These are phyloP conservation scores for Manacus vitellinus DNA, from an alignment of 2,113 vertebrate genomes.

Conservation along the genomic window DNA sequence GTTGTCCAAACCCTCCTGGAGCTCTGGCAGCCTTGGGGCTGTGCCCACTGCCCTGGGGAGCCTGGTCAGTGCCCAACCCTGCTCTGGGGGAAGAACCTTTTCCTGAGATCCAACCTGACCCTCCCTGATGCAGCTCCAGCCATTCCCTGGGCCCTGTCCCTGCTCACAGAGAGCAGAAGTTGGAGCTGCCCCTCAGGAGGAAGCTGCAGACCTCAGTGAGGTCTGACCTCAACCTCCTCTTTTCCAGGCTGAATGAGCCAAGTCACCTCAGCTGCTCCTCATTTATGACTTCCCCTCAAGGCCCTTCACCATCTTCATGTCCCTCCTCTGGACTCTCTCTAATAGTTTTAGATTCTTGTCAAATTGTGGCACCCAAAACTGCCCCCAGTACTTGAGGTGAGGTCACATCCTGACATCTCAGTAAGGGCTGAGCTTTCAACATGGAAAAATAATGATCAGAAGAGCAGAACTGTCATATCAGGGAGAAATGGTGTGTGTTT, in stretches of 20 bases:
- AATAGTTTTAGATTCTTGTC: not conserved
- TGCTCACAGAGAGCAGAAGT: not conserved
- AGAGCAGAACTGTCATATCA: not conserved
- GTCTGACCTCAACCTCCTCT: not conserved
- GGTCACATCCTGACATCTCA: not conserved
- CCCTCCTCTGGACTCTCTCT: not conserved
- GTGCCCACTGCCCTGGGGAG: not conserved
- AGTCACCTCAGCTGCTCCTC: not conserved
- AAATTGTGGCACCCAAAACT: not conserved
- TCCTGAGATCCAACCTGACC: not conserved
- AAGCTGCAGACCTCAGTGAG: not conserved
- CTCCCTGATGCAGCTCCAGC: not conserved
- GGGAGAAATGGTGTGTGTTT: not conserved
- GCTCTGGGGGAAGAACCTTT: not conserved
- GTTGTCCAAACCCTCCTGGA: not conserved
- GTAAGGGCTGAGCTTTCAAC: not conserved
- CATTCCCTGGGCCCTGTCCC: rapidly evolving
- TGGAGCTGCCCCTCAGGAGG: not conserved
- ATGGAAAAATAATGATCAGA: not conserved
- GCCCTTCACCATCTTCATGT: not conserved
- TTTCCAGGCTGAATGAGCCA: not conserved
- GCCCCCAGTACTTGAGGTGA: not conserved
- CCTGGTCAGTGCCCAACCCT: not conserved
- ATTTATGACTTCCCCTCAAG: not conserved
- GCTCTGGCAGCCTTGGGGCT: not conserved